Percentiles rank a stretch among this genome's conserved stretches.
phyloP scores from a whole-genome alignment of 2,888 invertebrate genomes.

The Dinocampus coccinellae region DNA sequence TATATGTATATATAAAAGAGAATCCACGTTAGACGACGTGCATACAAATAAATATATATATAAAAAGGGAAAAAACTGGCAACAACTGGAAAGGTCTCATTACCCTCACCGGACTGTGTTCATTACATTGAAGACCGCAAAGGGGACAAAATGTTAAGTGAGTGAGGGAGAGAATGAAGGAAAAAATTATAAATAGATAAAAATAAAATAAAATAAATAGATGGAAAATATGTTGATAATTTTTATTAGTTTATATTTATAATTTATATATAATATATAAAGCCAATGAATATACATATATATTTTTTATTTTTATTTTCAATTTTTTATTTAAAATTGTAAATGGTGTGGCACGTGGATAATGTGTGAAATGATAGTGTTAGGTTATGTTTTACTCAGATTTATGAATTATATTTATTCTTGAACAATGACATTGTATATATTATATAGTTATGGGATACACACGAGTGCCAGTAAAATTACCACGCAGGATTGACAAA shows the following conservation, averaged over 20 bases:
- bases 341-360: background rate
- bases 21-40: conserved; percentile 35
- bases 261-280: conserved; percentile 23
- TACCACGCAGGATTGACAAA: conserved; percentile 50
- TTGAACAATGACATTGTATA: conserved; percentile 49
- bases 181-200: conserved; percentile 6
- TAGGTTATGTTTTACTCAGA: conserved; percentile 13
- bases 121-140: conserved; percentile 64
- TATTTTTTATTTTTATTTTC: background rate
- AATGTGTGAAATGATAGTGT: background rate
- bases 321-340: background rate
- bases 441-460: conserved; percentile 30
- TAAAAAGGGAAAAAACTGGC: background rate
- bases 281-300: conserved; percentile 29
- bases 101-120: conserved; percentile 61
- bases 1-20: background rate
- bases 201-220: background rate
- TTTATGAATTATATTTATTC: conserved; percentile 52
- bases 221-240: background rate
- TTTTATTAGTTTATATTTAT: conserved; percentile 28
- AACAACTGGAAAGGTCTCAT: conserved; percentile 56
- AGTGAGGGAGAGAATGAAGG: conserved; percentile 23
- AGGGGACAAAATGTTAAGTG: conserved; percentile 54
- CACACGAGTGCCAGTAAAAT: conserved; percentile 37
- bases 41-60: conserved; percentile 23